Evolutionary conservation across 2,888 invertebrate species (phyloP), one percentile per base, ranked within the genome.

Genomic region (Enchytraeus crypticus): DNA sequence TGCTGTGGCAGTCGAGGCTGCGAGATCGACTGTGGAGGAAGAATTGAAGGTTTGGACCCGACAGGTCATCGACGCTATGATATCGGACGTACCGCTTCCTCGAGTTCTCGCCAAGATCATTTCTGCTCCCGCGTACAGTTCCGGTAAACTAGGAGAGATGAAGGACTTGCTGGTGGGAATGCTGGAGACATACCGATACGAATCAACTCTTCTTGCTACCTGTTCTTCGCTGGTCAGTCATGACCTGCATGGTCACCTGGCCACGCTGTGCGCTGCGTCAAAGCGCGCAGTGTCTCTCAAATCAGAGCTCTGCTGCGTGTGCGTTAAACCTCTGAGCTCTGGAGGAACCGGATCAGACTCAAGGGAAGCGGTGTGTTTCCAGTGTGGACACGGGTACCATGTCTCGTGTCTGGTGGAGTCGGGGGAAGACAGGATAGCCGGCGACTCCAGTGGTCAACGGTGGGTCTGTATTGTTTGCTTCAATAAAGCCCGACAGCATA

Each of bases 171-270:
- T 84, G 54, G 78, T 82, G 67, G 83, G 83, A 72, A 88, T 90
- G 82, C 79, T 89, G 65, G 85, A 85, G 23, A 88, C 88, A 71
- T 88, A 88, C 64, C 84, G 84, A 38, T 87, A 88, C 73, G 88
- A 90, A 75, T 71, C 77, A 72, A 84, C 86, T 53, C 82, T 88
- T 70, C 82, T 88, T 68, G 83, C 84, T 67, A 85, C 86, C 0
- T 85, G 86, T 3, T 84, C 85, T 51, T 84, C 84, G 65, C 79
- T 87, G 47, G 80, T 87, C 47, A 85, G 87, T 69, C 81, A 84
- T 58, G 88, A 89, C 79, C 81, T 89, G 56, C 88, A 76, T 63
- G 60, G 71, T 1, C 79, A 79, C 56, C 68, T 82, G 60, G 69
- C 71, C 23, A 71, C 74, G 38, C 74, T 77, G 14, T 33, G 30